Percentiles rank a stretch among this genome's conserved stretches.
phyloP scores from a whole-genome alignment of 2,113 vertebrate species.

The Nibea coibor region DNA sequence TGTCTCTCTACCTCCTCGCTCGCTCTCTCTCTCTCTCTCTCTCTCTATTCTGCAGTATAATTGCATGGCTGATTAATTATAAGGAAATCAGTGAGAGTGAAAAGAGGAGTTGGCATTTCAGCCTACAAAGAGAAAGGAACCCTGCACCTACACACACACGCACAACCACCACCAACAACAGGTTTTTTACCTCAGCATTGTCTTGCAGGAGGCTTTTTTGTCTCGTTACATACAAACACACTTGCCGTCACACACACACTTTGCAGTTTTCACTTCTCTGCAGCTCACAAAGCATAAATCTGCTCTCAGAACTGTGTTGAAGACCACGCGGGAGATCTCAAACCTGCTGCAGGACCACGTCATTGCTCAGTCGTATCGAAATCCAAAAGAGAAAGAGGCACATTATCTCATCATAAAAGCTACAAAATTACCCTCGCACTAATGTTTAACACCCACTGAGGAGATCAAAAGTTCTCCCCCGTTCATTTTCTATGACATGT shows the following conservation, averaged over 20 bases:
- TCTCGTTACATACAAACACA: not conserved
- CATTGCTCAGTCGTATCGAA: not conserved
- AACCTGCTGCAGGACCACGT: not conserved
- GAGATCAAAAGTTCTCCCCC: not conserved
- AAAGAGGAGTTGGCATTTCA: constrained; percentile 76
- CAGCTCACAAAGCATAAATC: not conserved
- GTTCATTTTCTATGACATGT: not conserved
- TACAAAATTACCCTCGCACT: not conserved
- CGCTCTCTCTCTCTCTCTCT: constrained; percentile 42
- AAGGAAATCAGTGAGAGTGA: constrained; percentile 78
- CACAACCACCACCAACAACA: constrained; percentile 21
- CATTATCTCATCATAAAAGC: not conserved
- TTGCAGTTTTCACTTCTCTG: not conserved
- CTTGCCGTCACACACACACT: not conserved
- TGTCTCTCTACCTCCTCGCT: constrained; percentile 1
- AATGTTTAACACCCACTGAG: not conserved
- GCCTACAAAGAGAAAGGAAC: constrained; percentile 55
- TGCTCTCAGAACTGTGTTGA: not conserved
- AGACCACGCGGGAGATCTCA: not conserved
- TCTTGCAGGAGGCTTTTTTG: constrained; percentile 5
- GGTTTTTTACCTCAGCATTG: constrained; percentile 33
- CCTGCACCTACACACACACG: constrained; percentile 45
- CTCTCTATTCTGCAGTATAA: constrained; percentile 71
- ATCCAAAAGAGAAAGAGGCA: not conserved
- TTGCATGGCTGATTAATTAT: constrained; percentile 83